Base-by-base conservation (phyloP, 2,113 vertebrate genomes). In the Neodon shergylaensis region DNA sequence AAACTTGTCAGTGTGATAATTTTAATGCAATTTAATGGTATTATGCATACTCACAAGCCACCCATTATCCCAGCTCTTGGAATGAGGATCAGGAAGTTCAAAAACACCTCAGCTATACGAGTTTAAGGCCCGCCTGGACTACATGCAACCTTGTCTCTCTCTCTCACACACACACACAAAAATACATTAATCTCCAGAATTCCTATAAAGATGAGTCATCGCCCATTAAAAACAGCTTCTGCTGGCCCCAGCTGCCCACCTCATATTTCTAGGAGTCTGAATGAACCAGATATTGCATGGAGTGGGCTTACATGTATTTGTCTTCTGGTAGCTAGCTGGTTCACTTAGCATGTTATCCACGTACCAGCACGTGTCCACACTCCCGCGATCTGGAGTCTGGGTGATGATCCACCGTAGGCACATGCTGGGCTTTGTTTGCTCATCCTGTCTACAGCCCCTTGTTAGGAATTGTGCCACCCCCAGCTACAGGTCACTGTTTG, bases 391-490 rank as follows among this genome's bases (percentile, higher is more conserved):
- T 54, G 85, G 12, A 47, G 65, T 77, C 70, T 72, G 54, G 44
- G 7, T 52, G 39, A 33, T n/a, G 24, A 7, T 72, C 76, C 17
- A 0, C 24, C 22, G 17, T 24, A 2, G 7, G 47, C 2, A 3
- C 3, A 0, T 1, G 58, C 33, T 22, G 54, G n/a, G 5, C 31
- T 70, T 49, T 12, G 65, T 87, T 49, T 3, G 42, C 58, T 7
- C 0, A 47, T 19, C 36, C 52, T 0, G 0, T 16, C 0, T 12
- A 9, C 0, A 24, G 54, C 26, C 54, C 61, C 44, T 28, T 33
- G 28, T 13, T 22, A 65, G 33, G 42, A 16, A 26, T 12, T 7
- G 21, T 24, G 21, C 36, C 19, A 5, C 44, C 24, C n/a, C n/a
- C 39, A 74, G 72, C 72, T 76, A 26, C 73, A 76, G 42, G 73